Conservation (phyloP, 2,113 vertebrate genomes). For the Eudorcas thomsonii region DNA sequence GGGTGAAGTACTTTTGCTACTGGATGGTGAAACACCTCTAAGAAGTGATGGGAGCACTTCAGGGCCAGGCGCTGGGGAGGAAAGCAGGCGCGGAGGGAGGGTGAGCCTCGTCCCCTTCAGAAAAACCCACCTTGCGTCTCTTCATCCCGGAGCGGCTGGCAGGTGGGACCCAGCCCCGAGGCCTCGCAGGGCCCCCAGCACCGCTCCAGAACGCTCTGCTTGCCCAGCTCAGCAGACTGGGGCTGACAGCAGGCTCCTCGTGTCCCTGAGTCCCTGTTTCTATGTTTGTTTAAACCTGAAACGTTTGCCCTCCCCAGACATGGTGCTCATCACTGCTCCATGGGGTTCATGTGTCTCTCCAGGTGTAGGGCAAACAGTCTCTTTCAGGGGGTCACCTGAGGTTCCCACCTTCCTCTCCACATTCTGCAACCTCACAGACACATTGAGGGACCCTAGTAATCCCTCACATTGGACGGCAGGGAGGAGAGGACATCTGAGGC, state of each 20-base stretch:
- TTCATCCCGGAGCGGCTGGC: background rate
- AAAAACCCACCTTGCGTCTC: background rate
- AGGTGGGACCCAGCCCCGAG: background rate
- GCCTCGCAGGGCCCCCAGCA: background rate
- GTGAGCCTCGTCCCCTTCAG: background rate
- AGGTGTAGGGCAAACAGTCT: background rate
- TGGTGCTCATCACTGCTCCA: background rate
- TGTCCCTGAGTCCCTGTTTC: accelerated
- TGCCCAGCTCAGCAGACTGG: background rate
- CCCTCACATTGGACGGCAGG: accelerated
- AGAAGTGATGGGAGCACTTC: accelerated
- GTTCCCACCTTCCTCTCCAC: accelerated
- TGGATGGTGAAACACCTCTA: background rate
- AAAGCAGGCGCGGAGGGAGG: accelerated
- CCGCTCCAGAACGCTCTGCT: background rate
- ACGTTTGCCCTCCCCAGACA: background rate
- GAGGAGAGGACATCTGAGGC: accelerated
- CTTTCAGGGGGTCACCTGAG: background rate
- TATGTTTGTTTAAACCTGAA: slow-evolving; percentile 42
- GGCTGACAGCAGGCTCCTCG: background rate
- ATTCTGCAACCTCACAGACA: background rate
- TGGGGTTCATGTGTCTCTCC: background rate
- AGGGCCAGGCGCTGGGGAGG: background rate
- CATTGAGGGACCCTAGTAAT: accelerated
- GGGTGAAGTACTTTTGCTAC: background rate